These are phyloP conservation scores for Tenthredo livida DNA, from an alignment of 2,888 invertebrate species.

Conservation along the genomic window DNA sequence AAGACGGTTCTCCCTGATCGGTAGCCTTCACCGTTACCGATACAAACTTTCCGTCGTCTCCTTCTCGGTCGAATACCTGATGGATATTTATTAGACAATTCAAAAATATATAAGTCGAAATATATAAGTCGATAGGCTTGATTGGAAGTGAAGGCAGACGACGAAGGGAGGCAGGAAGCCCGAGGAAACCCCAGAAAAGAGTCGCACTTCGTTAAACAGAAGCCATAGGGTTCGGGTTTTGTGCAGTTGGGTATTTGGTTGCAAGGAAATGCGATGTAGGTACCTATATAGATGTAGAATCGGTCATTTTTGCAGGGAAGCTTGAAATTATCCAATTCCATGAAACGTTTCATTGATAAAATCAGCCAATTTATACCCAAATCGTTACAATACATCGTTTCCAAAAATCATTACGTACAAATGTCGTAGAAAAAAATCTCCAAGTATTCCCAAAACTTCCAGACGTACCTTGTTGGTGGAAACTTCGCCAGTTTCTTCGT, in stretches of 20 bases:
- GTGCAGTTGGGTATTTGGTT: constrained; percentile 11
- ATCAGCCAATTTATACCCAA: no score
- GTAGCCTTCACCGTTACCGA: constrained; percentile 98
- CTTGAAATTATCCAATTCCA: not conserved
- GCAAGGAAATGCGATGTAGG: not conserved
- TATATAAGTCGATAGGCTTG: not conserved
- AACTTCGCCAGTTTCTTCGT: constrained; percentile 96
- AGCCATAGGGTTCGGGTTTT: not conserved
- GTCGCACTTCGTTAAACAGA: constrained; percentile 32
- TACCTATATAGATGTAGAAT: not conserved
- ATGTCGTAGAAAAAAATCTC: no score
- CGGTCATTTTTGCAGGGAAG: not conserved
- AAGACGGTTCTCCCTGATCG: constrained; percentile 98
- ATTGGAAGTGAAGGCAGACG: not conserved
- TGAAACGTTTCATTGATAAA: not conserved
- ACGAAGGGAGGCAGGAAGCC: not conserved
- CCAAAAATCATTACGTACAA: not conserved
- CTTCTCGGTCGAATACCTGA: constrained; percentile 95
- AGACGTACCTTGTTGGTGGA: constrained; percentile 89
- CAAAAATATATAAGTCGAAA: no score
- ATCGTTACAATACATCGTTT: not conserved
- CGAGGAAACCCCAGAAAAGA: constrained; percentile 2
- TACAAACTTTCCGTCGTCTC: constrained; percentile 97
- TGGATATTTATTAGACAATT: no score
- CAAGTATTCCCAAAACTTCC: not conserved